Base-by-base conservation (phyloP, 2,113 vertebrate genomes). In the Ornithorhynchus anatinus region DNA sequence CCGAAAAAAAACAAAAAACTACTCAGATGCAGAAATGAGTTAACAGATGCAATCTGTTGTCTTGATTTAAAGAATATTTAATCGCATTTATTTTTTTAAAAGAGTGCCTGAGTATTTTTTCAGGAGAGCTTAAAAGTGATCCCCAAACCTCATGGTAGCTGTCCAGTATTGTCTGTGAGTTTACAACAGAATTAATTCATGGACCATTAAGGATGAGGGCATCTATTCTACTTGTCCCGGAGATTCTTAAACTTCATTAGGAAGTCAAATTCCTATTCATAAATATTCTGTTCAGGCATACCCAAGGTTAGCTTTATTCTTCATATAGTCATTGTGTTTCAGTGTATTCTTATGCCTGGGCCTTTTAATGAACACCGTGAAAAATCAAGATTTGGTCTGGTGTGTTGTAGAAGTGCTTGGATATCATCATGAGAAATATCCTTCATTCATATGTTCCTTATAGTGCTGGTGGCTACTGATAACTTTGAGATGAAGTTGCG, bases 51-150 rank as follows among this genome's bases (percentile, higher is more conserved):
- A n/a, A 64, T 15, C 17, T 13, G 35, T 43, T 36, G 45, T 38
- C 50, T 80, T 50, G 29, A 22, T 58, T 75, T 71, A 27, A n/a
- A 61, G n/a, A n/a, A 23, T 48, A 54, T 77, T 42, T 43, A 69
- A 17, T 45, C 59, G 31, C 29, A 64, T 31, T n/a, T 22, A 17
- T 2, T 3, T 22, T 15, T 70, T 47, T 79, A 43, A 39, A 66
- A 25, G 5, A 1, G 3, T 22, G n/a, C 38, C 35, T 78, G 39
- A 58, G 25, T 48, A n/a, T 20, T 56, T 72, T 68, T 48, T 61
- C 43, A 19, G 3, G 3, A 50, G 40, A 54, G 14, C 32, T 70
- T 59, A 54, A 59, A 52, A 38, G 40, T 52, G 65, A 51, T 72
- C 50, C 51, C 59, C 42, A 79, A 54, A 45, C 64, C 6, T 35